Evolutionary conservation across 2,113 vertebrate genomes (phyloP).

Genomic region (Shinisaurus crocodilurus): DNA sequence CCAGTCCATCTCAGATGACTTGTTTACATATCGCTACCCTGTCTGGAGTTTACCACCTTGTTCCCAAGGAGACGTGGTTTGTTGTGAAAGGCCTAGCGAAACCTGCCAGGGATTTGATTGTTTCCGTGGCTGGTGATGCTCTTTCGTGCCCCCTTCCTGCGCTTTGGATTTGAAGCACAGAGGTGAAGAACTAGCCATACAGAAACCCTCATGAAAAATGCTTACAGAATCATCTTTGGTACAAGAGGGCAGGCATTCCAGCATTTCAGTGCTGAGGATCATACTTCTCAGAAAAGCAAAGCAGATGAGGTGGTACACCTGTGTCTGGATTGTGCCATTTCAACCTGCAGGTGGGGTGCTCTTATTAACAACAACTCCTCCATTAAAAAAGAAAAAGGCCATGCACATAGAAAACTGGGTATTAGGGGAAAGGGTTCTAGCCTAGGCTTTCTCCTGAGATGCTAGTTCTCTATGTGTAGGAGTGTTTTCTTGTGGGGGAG

Average conservation of each 20-base stretch:
- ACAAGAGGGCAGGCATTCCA: not conserved
- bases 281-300: not conserved
- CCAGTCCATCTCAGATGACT: slow-evolving; percentile 19
- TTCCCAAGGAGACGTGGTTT: slow-evolving; percentile 61
- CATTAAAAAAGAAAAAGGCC: not conserved
- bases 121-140: not conserved
- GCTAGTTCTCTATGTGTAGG: not conserved
- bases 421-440: not conserved
- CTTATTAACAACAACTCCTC: not conserved
- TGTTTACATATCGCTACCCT: slow-evolving; percentile 36
- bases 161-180: not conserved
- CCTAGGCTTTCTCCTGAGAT: not conserved
- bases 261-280: not conserved
- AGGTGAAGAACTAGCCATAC: not conserved
- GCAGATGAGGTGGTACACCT: not conserved
- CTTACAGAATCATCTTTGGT: not conserved
- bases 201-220: not conserved
- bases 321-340: too few species aligned
- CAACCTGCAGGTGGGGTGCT: too few species aligned
- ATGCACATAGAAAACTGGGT: not conserved
- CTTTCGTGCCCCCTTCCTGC: not conserved
- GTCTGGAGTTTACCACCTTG: slow-evolving; percentile 45
- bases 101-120: not conserved
- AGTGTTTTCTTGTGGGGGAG: not conserved
- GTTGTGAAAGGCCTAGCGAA: not conserved